phyloP scores from a whole-genome alignment of 2,797 vertebrate genomes.

The Glyptemys insculpta region DNA sequence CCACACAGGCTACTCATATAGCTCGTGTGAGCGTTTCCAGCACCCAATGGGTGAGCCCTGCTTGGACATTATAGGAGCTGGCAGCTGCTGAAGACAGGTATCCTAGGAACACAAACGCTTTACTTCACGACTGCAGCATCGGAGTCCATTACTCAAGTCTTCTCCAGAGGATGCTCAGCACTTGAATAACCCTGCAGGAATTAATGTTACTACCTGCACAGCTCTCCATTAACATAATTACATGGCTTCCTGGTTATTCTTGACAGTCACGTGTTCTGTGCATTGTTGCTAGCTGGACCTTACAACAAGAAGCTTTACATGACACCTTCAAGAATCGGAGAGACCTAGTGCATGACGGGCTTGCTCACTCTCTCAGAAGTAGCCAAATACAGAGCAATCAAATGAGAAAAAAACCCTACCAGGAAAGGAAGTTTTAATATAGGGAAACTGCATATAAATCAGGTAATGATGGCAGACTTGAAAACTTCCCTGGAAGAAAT shows the following conservation, averaged over 20 bases:
- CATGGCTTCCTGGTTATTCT: rapidly evolving
- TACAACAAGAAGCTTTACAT: background rate
- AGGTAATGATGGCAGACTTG: background rate
- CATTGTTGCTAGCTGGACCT: background rate
- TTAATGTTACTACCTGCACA: background rate
- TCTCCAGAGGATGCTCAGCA: background rate
- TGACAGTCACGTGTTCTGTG: rapidly evolving
- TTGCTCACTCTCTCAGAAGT: background rate
- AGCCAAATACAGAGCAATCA: rapidly evolving
- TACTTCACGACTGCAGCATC: background rate
- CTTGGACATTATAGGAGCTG: background rate
- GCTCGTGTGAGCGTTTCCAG: background rate
- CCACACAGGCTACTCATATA: background rate
- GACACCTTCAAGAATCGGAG: no score
- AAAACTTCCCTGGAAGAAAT: no score
- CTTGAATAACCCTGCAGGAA: background rate
- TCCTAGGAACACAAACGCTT: background rate
- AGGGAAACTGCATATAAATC: background rate
- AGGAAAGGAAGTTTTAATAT: background rate
- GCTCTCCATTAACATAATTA: background rate
- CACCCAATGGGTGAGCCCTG: background rate
- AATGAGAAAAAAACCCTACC: no score
- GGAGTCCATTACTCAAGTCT: background rate
- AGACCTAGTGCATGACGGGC: background rate
- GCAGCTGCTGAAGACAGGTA: background rate